Conservation (phyloP, 2,797 vertebrate genomes). For the Pteropus rufus region DNA sequence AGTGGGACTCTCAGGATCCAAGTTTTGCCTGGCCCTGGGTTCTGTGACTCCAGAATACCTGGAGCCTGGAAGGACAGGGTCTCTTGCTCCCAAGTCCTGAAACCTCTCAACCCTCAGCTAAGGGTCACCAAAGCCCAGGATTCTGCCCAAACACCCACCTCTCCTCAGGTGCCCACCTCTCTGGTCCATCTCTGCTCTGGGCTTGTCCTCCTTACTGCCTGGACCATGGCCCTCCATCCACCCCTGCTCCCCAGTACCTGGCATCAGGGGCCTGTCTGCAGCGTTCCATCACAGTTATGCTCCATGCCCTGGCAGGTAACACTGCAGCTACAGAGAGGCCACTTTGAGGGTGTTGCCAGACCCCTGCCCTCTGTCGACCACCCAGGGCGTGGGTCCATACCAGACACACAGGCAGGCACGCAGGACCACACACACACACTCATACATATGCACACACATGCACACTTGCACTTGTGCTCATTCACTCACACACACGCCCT, state of each 20-base stretch:
- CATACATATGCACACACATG: background rate
- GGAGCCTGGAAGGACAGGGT: background rate
- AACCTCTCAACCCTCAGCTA: too few species aligned
- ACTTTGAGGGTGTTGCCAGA: background rate
- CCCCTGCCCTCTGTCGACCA: background rate
- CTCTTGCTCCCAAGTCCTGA: background rate
- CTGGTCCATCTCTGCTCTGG: background rate
- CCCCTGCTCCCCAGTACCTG: background rate
- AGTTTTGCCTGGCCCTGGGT: too few species aligned
- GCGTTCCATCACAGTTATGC: background rate
- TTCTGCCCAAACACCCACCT: background rate
- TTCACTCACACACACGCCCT: background rate
- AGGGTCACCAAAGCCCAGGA: background rate
- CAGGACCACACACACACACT: background rate
- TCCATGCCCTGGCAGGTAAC: background rate
- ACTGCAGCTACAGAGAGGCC: background rate
- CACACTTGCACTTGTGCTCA: too few species aligned
- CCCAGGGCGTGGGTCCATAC: background rate
- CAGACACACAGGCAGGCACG: background rate
- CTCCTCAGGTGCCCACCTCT: background rate
- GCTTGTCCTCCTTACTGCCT: background rate
- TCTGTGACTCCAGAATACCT: background rate
- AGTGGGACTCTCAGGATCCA: background rate
- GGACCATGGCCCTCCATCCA: background rate
- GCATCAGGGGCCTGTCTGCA: background rate